Percentiles rank a stretch among this genome's conserved stretches.
Conservation (phyloP, 2,113 vertebrate genomes). For the Eulemur macaco region DNA sequence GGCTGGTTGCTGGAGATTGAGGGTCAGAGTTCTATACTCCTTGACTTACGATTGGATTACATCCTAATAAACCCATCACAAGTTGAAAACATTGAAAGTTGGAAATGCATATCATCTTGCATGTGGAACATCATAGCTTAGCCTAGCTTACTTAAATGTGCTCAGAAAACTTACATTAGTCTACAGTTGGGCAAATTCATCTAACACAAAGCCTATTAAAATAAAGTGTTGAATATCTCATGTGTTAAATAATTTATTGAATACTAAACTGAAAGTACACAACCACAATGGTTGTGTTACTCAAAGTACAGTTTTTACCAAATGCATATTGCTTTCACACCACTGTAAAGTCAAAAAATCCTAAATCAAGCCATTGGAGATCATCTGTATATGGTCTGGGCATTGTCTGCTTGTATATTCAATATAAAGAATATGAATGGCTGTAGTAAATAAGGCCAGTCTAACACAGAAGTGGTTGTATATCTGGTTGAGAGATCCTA, state of each 20-base stretch:
- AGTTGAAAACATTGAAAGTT: background rate
- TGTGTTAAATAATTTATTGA: background rate
- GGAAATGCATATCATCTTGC: background rate
- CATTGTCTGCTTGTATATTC: background rate
- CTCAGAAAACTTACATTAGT: background rate
- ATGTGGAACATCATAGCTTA: background rate
- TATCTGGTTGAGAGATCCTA: background rate
- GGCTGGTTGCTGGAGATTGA: background rate
- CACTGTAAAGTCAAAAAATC: background rate
- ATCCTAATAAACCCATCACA: background rate
- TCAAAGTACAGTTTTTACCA: too few species aligned
- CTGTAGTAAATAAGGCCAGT: background rate
- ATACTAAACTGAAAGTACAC: background rate
- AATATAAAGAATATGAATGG: background rate
- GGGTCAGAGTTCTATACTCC: background rate
- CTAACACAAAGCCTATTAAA: background rate
- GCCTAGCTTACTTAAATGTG: background rate
- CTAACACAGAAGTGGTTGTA: background rate
- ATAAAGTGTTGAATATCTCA: background rate
- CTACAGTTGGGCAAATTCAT: background rate
- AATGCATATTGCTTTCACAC: background rate
- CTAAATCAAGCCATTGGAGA: background rate
- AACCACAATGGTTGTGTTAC: background rate
- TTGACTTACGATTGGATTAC: background rate
- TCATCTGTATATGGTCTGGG: background rate